Evolutionary conservation across 2,113 vertebrate species (phyloP).

Genomic region (Desmodus rotundus): DNA sequence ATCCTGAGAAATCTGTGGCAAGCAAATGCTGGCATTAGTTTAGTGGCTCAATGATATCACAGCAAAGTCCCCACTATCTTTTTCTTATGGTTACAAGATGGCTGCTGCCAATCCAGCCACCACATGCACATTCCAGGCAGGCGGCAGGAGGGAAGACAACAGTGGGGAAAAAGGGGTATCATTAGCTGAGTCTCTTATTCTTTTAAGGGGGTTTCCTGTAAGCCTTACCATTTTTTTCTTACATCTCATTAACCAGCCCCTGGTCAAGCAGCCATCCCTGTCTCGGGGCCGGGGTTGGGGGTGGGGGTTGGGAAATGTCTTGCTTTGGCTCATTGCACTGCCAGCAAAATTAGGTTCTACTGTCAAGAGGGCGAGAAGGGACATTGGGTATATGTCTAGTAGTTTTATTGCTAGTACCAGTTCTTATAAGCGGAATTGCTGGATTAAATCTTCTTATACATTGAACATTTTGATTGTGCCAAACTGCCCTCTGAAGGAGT

Average conservation of each 20-base stretch:
- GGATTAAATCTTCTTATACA: background rate
- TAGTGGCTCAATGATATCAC: background rate
- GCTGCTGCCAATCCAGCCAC: background rate
- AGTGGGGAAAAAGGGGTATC: background rate
- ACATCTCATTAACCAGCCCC: background rate
- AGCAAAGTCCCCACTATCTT: background rate
- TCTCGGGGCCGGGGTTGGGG: background rate
- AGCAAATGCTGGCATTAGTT: background rate
- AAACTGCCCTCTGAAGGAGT: background rate
- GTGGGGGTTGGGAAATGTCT: background rate
- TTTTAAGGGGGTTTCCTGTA: background rate
- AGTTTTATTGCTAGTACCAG: slow-evolving; percentile 18
- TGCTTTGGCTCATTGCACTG: background rate
- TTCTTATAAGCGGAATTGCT: slow-evolving; percentile 18
- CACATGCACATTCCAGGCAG: background rate
- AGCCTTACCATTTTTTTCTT: background rate
- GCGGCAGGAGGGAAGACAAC: background rate
- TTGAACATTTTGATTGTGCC: slow-evolving; percentile 28
- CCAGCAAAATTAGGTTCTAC: background rate
- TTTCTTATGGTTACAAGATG: background rate
- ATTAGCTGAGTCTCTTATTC: background rate
- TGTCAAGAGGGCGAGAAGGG: background rate
- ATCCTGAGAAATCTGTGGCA: background rate
- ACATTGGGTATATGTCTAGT: background rate
- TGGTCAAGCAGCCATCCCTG: background rate